Conservation (phyloP, 2,888 invertebrate genomes). For the Xiphydria camelus region DNA sequence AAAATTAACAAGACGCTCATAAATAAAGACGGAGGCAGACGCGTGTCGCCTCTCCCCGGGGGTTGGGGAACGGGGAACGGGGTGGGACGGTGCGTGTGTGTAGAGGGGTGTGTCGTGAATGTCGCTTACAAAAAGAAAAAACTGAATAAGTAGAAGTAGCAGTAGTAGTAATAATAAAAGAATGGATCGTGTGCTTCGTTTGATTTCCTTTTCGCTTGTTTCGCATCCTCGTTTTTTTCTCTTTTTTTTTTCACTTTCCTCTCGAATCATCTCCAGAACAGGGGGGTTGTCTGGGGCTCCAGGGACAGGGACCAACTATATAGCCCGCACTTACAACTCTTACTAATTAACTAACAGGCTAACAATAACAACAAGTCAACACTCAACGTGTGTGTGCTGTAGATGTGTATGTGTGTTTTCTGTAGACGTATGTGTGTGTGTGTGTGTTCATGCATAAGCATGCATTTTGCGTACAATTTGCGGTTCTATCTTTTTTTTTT, state of each 20-base stretch:
- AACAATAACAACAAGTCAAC: conserved; percentile 59
- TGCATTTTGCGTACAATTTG: conserved; percentile 35
- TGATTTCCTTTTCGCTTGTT: conserved; percentile 22
- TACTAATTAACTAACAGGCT: conserved; percentile 59
- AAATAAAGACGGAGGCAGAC: too few species aligned
- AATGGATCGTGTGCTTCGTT: conserved; percentile 28
- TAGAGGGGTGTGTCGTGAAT: conserved; percentile 33
- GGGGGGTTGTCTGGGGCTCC: conserved; percentile 56
- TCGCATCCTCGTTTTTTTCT: conserved; percentile 27
- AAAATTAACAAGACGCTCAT: conserved; percentile 55
- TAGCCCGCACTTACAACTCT: conserved; percentile 58
- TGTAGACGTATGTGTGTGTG: too few species aligned
- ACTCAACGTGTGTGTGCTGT: conserved; percentile 52
- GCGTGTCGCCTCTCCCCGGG: too few species aligned
- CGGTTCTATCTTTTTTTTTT: conserved; percentile 21
- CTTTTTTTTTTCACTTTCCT: conserved; percentile 20
- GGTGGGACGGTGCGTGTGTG: conserved; percentile 37
- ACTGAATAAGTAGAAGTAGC: not conserved
- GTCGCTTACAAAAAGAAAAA: not conserved
- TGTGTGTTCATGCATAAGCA: conserved; percentile 31
- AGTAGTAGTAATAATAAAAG: not conserved
- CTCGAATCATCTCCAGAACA: conserved; percentile 56
- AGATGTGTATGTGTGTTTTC: conserved; percentile 23
- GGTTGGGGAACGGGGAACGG: conserved; percentile 1
- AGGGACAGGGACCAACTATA: conserved; percentile 58